Base-by-base conservation (phyloP, 1,140 invertebrate species). In the Stegodyphus mimosarum region DNA sequence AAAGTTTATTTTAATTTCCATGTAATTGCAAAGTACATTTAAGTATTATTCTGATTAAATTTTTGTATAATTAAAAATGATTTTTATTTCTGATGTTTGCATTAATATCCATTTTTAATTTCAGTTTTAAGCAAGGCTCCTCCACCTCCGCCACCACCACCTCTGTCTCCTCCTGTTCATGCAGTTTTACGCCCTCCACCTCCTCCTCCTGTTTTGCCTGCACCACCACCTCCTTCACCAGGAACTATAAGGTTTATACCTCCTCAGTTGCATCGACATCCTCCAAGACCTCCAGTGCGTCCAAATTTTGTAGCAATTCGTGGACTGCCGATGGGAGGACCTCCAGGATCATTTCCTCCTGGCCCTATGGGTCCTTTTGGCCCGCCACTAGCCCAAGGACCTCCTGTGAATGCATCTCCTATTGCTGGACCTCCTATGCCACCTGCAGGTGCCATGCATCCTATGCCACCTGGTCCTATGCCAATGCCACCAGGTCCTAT, bases 251-350 rank as follows among this genome's bases (percentile, higher is more conserved):
- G 75, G n/a, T 88, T 88, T 67, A 88, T 88, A 63, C 88, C 88
- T 50, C 87, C 85, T 71, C 88, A 88, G 83, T 66, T 89, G 73
- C 88, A 89, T 69, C 80, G 87, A 86, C 80, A 87, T 60, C 71
- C 88, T 51, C 88, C 86, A 72, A 53, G 53, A 55, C 76, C 52
- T 7, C 49, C 67, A 66, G 60, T 66, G 13, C 66, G 64, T 11
- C 74, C 76, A 67, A 72, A 64, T 17, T 78, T 77, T 15, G 67
- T 77, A 63, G 9, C 51, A 50, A 70, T 74, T 72, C 13, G 80
- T 10, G 80, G 80, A 18, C 70, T 64, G 10, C 83, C 73, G 49
- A 66, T 74, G 52, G 10, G 75, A 33, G 50, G 64, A 48, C 60
- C 67, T 51, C 60, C 74, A 50, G 55, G 6, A n/a, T 18, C 51